These are phyloP conservation scores for Apaloderma vittatum DNA, from an alignment of 2,113 vertebrate species.

Conservation along the genomic window DNA sequence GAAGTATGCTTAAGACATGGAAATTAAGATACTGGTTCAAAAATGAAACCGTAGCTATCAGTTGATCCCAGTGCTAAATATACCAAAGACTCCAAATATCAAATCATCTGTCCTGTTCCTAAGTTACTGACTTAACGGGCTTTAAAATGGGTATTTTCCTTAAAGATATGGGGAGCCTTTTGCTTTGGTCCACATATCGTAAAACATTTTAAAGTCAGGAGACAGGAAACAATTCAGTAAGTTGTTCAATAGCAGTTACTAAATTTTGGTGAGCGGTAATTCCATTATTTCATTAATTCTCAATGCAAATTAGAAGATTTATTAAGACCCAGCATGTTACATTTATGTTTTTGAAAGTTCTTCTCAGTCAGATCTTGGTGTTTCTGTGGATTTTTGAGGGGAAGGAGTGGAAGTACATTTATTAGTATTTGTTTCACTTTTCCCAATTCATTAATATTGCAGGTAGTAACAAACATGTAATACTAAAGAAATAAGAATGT, in stretches of 20 bases:
- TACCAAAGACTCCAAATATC: not conserved
- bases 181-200: not conserved
- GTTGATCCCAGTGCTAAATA: not conserved
- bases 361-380: not conserved
- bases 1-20: not conserved
- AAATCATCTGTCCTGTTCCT: not conserved
- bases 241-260: not conserved
- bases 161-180: not conserved
- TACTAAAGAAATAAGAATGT: not conserved
- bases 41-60: not conserved
- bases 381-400: not conserved
- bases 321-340: not conserved
- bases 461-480: not conserved
- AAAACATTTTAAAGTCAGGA: not conserved
- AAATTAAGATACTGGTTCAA: not conserved
- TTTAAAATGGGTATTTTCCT: not conserved
- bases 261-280: not conserved
- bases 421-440: not conserved
- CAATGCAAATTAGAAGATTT: not conserved
- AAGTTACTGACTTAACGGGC: not conserved
- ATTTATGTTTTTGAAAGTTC: not conserved
- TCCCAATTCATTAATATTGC: not conserved
- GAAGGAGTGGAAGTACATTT: not conserved
- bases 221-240: not conserved
- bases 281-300: not conserved